phyloP scores from a whole-genome alignment of 1,140 invertebrate species.

The Gryllus bimaculatus region DNA sequence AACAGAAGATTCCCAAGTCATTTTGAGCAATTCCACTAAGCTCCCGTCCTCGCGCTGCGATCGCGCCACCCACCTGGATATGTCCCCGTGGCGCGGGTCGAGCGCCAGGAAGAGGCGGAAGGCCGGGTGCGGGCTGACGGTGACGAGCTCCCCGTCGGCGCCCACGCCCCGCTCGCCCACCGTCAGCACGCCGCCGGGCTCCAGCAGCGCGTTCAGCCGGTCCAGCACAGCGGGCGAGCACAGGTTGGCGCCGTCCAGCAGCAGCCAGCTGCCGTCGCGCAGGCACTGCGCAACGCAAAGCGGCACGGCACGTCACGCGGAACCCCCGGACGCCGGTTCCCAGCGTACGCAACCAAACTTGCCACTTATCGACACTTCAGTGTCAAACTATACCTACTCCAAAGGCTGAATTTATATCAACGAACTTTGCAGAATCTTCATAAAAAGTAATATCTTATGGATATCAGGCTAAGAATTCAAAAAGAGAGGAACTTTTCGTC shows the following conservation, averaged over 20 bases:
- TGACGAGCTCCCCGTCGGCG: slow-evolving; percentile 55
- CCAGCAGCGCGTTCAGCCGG: slow-evolving; percentile 87
- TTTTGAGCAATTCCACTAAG: too few species aligned
- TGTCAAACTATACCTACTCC: too few species aligned
- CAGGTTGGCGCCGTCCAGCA: slow-evolving; percentile 95
- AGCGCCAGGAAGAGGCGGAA: slow-evolving; percentile 93
- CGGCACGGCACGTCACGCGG: neutral
- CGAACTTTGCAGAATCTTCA: too few species aligned
- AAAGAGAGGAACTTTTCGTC: too few species aligned
- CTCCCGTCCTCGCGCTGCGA: too few species aligned
- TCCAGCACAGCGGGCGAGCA: slow-evolving; percentile 95
- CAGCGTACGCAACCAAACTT: neutral
- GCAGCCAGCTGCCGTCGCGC: slow-evolving; percentile 76
- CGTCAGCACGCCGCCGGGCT: slow-evolving; percentile 79
- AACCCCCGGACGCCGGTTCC: neutral
- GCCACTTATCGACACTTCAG: too few species aligned
- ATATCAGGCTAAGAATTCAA: too few species aligned
- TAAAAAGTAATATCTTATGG: too few species aligned
- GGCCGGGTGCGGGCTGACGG: slow-evolving; percentile 75
- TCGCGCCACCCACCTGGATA: slow-evolving; percentile 59
- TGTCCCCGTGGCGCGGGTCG: slow-evolving; percentile 88
- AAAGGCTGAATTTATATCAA: too few species aligned
- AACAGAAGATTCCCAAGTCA: too few species aligned
- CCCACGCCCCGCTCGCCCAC: slow-evolving; percentile 86
- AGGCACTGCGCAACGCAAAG: slow-evolving; percentile 46